Percentiles rank a stretch among this genome's conserved stretches.
Conservation (phyloP, 2,113 vertebrate species). For the Calyptomena viridis region DNA sequence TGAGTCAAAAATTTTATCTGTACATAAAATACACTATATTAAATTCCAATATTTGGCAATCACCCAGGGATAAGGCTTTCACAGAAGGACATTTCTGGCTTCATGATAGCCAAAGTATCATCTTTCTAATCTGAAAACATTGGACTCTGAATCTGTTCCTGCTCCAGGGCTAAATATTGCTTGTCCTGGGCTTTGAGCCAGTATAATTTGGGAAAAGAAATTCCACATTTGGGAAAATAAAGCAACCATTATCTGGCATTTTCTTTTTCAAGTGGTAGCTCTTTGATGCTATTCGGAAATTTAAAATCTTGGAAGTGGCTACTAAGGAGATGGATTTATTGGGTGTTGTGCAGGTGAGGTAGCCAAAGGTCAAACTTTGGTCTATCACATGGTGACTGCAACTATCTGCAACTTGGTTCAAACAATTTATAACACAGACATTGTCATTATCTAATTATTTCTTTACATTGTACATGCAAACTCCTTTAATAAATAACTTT, state of each 20-base stretch:
- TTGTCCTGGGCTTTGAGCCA: slow-evolving; percentile 25
- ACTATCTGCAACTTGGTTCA: not conserved
- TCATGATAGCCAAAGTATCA: slow-evolving; percentile 5
- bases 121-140: slow-evolving; percentile 20
- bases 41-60: not conserved
- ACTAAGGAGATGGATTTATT: slow-evolving; percentile 48
- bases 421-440: not conserved
- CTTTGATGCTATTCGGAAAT: slow-evolving; percentile 22
- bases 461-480: not conserved
- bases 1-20: slow-evolving; percentile 14
- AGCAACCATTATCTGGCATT: slow-evolving; percentile 6
- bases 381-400: slow-evolving; percentile 2
- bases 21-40: not conserved
- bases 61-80: not conserved
- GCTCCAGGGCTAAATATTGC: slow-evolving; percentile 19
- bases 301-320: slow-evolving; percentile 33
- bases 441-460: not conserved
- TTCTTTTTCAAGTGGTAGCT: slow-evolving; percentile 36
- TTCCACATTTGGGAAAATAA: slow-evolving; percentile 55
- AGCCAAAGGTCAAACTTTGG: slow-evolving; percentile 33
- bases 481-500: not conserved
- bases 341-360: slow-evolving; percentile 28
- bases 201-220: slow-evolving; percentile 33
- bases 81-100: slow-evolving; percentile 14
- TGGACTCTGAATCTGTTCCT: not conserved